A percentile compares a stretch with the other conserved stretches of the same genome.
Evolutionary conservation across 1,140 invertebrate species (phyloP).

Genomic region (Anoplophora glabripennis): DNA sequence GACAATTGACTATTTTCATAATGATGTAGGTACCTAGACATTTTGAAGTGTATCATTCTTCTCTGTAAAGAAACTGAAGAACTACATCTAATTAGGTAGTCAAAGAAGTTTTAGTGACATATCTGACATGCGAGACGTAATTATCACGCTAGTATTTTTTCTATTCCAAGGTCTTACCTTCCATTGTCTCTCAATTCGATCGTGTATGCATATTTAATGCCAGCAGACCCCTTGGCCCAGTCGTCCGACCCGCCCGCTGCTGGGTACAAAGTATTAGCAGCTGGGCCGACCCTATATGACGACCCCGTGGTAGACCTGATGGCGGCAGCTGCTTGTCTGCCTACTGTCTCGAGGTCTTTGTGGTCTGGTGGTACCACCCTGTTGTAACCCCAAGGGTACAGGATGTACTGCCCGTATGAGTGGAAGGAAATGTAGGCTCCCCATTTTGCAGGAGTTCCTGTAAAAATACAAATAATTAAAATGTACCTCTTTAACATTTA

Average conservation of each 20-base stretch:
- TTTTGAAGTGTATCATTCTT: no score
- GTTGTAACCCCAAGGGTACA: conserved; percentile 83
- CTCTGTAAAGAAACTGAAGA: no score
- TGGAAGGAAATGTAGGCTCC: conserved; percentile 81
- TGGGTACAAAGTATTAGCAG: conserved; percentile 72
- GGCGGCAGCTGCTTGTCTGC: conserved; percentile 64
- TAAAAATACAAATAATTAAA: neutral
- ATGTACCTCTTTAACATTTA: no score
- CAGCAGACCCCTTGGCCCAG: conserved; percentile 81
- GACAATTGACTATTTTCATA: no score
- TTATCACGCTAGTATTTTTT: neutral
- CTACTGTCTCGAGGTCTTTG: conserved; percentile 67
- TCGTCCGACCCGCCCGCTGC: conserved; percentile 85
- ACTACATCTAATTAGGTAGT: no score
- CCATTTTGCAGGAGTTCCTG: conserved; percentile 51
- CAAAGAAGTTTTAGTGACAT: no score
- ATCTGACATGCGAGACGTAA: no score
- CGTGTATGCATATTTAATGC: conserved; percentile 86
- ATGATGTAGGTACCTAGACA: no score
- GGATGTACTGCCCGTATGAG: conserved; percentile 84
- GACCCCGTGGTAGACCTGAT: conserved; percentile 67
- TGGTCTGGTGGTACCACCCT: conserved; percentile 66
- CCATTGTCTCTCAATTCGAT: conserved; percentile 87
- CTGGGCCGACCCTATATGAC: conserved; percentile 71
- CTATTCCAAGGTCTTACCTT: conserved; percentile 36